These are phyloP conservation scores for Micromys minutus DNA, from an alignment of 2,113 vertebrate species.

Conservation along the genomic window DNA sequence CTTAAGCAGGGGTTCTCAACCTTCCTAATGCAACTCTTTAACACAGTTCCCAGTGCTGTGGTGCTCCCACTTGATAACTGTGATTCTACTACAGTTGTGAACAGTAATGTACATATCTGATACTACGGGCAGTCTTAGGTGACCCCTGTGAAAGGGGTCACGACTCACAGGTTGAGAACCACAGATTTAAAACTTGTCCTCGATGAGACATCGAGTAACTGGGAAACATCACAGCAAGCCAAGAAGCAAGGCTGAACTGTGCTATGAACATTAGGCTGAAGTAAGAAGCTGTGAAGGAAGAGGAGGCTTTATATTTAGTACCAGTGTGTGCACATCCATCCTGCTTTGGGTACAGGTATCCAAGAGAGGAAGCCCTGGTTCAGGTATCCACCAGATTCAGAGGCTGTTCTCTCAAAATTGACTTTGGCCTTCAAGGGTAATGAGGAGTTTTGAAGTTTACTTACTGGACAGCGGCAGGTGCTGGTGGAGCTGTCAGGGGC, in stretches of 20 bases:
- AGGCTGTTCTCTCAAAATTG: background rate
- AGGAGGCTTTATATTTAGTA: background rate
- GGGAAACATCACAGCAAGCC: background rate
- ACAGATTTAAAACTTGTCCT: background rate
- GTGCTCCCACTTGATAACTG: background rate
- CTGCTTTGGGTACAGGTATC: background rate
- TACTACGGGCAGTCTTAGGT: background rate
- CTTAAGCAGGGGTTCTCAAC: background rate
- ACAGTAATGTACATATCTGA: background rate
- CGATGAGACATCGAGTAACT: too few species aligned
- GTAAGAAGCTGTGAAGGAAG: too few species aligned
- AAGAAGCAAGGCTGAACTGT: too few species aligned
- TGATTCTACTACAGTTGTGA: background rate
- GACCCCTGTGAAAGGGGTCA: background rate
- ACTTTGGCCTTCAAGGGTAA: background rate
- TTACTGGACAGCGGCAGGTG: background rate
- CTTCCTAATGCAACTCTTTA: background rate
- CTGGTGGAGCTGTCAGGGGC: accelerated
- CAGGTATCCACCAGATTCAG: background rate
- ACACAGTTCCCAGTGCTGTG: background rate
- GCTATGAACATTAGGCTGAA: too few species aligned
- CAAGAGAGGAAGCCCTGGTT: background rate
- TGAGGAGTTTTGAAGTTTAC: background rate
- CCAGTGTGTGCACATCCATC: too few species aligned
- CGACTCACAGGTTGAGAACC: background rate